These are phyloP conservation scores for Mamestra brassicae DNA, from an alignment of 2,888 invertebrate species.

Conservation along the genomic window DNA sequence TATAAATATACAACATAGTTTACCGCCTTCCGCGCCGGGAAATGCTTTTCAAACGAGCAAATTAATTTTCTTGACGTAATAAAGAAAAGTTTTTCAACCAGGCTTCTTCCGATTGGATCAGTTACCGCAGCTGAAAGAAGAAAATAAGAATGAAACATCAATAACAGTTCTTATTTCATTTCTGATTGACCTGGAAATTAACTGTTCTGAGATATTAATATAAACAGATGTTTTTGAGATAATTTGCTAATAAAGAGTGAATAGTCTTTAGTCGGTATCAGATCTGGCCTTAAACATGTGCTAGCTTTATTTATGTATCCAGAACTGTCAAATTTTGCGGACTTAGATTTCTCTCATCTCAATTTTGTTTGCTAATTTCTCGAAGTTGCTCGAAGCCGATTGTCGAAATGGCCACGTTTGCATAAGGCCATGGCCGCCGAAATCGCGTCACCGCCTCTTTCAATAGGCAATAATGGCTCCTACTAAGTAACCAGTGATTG, in stretches of 20 bases:
- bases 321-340: conserved; percentile 20
- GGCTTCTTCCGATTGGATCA: not conserved
- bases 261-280: not conserved
- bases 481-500: conserved; percentile 64
- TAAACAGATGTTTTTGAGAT: conserved; percentile 4
- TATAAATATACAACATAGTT: conserved; percentile 33
- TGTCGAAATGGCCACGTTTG: conserved; percentile 72
- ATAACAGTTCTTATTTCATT: conserved; percentile 24
- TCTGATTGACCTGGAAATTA: conserved; percentile 25
- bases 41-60: conserved; percentile 44
- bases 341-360: conserved; percentile 61
- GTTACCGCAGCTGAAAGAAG: not conserved
- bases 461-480: conserved; percentile 64
- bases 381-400: conserved; percentile 61
- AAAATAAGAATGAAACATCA: conserved; percentile 6
- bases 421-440: conserved; percentile 75
- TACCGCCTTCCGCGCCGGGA: conserved; percentile 36
- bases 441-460: conserved; percentile 69
- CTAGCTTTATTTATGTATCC: conserved; percentile 8
- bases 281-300: conserved; percentile 12
- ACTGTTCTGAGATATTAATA: not conserved
- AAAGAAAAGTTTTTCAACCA: conserved; percentile 7
- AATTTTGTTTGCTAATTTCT: conserved; percentile 70
- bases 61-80: conserved; percentile 29
- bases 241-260: not conserved